phyloP scores from a whole-genome alignment of 2,888 invertebrate species.

The Chymomyza amoena region DNA sequence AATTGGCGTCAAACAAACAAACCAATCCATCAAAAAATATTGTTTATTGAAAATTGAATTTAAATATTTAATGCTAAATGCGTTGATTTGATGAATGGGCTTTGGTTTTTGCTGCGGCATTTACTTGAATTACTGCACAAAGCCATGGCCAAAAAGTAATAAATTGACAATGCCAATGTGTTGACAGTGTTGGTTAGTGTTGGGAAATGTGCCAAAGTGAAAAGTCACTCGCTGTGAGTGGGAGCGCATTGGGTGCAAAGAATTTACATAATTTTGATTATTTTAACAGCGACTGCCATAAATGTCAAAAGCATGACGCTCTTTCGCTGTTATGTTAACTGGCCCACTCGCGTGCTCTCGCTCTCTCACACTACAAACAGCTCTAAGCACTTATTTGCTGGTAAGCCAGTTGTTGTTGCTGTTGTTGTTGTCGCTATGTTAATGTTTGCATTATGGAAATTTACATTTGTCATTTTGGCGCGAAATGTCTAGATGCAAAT shows the following conservation, averaged over 20 bases:
- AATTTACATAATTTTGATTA: constrained; percentile 70
- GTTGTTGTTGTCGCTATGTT: constrained; percentile 8
- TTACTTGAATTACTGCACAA: background rate
- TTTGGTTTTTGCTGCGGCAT: background rate
- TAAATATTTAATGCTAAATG: background rate
- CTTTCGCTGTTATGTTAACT: background rate
- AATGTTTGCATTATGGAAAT: constrained; percentile 61
- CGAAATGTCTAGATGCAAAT: constrained; percentile 59
- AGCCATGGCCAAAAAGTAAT: constrained; percentile 2
- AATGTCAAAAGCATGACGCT: background rate
- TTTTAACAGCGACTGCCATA: constrained; percentile 24
- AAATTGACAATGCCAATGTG: constrained; percentile 1
- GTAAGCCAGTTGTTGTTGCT: background rate
- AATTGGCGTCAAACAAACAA: background rate
- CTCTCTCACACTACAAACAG: background rate
- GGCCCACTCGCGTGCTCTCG: background rate
- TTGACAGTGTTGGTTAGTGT: background rate
- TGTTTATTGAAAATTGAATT: background rate
- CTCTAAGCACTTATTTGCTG: constrained; percentile 11
- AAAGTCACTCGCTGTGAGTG: constrained; percentile 24
- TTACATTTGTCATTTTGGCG: constrained; percentile 61
- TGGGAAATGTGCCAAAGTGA: background rate
- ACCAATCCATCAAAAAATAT: background rate
- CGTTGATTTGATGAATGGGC: background rate
- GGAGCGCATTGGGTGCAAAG: no score